Percentiles rank a stretch among this genome's conserved stretches.
These are phyloP conservation scores for Alligator mississippiensis DNA, from an alignment of 2,113 vertebrate species.

Conservation along the genomic window DNA sequence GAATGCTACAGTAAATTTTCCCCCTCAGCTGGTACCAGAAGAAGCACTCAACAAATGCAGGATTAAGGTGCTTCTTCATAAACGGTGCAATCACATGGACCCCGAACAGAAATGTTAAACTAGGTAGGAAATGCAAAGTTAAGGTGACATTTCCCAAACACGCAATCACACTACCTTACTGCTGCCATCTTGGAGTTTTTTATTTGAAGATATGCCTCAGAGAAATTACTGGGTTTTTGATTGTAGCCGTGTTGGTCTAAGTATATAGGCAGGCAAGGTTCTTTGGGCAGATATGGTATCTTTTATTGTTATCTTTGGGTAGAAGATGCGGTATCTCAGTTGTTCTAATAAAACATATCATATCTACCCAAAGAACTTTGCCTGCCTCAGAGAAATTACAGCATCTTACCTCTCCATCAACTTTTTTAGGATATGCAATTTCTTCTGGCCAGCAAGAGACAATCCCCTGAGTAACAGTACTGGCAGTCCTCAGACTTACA, in stretches of 20 bases:
- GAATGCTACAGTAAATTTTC: background rate
- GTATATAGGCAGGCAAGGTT: too few relatives aligned
- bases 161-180: background rate
- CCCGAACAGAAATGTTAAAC: accelerated
- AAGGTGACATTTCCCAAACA: background rate
- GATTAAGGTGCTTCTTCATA: background rate
- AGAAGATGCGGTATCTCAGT: too few relatives aligned
- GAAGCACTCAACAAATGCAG: accelerated
- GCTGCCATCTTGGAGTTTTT: background rate
- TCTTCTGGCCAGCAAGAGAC: background rate
- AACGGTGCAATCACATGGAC: accelerated
- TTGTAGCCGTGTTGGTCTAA: too few relatives aligned
- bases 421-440: background rate
- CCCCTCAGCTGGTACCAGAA: background rate
- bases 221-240: background rate
- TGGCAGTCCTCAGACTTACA: background rate
- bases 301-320: too few relatives aligned
- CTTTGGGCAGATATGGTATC: too few relatives aligned
- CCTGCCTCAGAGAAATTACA: background rate
- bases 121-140: background rate
- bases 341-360: too few relatives aligned
- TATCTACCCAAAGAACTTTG: too few relatives aligned
- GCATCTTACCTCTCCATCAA: background rate
- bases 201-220: background rate
- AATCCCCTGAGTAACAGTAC: background rate